Evolutionary conservation across 1,140 invertebrate genomes (phyloP), one percentile per base, ranked within the genome.

Genomic region (Stegodyphus dumicola): DNA sequence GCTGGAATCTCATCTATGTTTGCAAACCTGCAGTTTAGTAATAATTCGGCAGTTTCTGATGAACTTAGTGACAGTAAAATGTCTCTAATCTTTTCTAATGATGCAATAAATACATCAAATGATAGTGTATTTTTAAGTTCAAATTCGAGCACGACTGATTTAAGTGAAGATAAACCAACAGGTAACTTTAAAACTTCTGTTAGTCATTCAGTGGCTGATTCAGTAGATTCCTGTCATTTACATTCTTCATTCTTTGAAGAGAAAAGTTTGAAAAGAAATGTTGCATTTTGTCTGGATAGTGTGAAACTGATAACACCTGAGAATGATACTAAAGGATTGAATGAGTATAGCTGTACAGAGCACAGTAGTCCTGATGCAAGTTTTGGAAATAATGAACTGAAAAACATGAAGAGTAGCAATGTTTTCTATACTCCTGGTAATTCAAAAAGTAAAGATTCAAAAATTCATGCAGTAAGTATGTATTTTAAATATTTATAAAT

Each of bases 231-330:
- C 7, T 66, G 60, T 9, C 69, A 33, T 13, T 17, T 69, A 15
- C 49, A 67, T 64, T 51, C 48, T 18, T 69, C 66, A 17, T 11
- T 79, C 69, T 48, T 15, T 48, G 15, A 77, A 60, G 49, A 18
- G 15, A 33, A 60, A 65, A 53, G 18, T 9, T 48, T 48, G 11
- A 77, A 65, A 69, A 85, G 77, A 70, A 15, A 54, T 54, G 81
- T 85, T 10, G 77, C 76, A 17, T 85, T 85, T 33, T 70, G 17
- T 13, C 77, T 85, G 13, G 64, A 85, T 48, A 85, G 73, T 77
- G n/a, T 9, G 1, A 7, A 7, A 15, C 17, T 17, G n/a, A 13
- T 7, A 15, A 13, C 11, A 17, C 65, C 9, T 3, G 33, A 33
- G 33, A 33, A 33, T 33, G 33, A 33, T 33, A 33, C 33, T 33